Percentiles rank a stretch among this genome's conserved stretches.
Conservation (phyloP, 2,113 vertebrate genomes). For the Amphilophus citrinellus region DNA sequence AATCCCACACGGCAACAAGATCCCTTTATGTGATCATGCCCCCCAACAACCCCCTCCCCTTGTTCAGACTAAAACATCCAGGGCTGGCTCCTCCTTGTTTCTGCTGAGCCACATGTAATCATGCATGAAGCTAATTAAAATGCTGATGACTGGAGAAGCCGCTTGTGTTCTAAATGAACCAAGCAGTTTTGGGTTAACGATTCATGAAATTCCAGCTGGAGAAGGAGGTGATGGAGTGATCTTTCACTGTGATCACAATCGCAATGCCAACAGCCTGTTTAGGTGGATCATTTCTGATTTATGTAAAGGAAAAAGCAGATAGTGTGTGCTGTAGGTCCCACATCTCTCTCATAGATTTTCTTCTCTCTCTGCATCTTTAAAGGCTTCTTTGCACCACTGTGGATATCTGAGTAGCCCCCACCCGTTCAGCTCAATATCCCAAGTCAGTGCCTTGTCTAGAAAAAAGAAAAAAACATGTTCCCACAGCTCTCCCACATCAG, state of each 20-base stretch:
- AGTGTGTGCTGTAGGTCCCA: neutral
- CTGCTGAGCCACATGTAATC: neutral
- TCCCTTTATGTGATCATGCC: constrained; percentile 21
- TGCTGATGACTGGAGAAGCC: constrained; percentile 17
- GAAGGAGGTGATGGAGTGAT: neutral
- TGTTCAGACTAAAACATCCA: neutral
- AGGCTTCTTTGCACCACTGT: constrained; percentile 50
- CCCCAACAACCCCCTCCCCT: neutral
- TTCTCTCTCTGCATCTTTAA: constrained; percentile 24
- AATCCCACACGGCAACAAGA: constrained; percentile 51
- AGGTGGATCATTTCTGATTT: neutral
- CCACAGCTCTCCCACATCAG: constrained; percentile 77
- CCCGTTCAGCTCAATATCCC: constrained; percentile 40
- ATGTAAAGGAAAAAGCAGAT: neutral
- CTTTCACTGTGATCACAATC: neutral
- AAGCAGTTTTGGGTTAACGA: constrained; percentile 40
- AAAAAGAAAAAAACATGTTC: constrained; percentile 66
- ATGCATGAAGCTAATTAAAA: constrained; percentile 29
- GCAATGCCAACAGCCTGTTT: neutral
- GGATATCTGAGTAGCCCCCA: constrained; percentile 51
- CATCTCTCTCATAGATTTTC: neutral
- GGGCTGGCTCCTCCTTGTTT: neutral
- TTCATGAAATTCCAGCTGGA: constrained; percentile 57
- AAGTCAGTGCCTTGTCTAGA: constrained; percentile 53
- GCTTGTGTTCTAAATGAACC: constrained; percentile 34